phyloP scores from a whole-genome alignment of 2,113 vertebrate genomes.

The Erythrolamprus reginae region DNA sequence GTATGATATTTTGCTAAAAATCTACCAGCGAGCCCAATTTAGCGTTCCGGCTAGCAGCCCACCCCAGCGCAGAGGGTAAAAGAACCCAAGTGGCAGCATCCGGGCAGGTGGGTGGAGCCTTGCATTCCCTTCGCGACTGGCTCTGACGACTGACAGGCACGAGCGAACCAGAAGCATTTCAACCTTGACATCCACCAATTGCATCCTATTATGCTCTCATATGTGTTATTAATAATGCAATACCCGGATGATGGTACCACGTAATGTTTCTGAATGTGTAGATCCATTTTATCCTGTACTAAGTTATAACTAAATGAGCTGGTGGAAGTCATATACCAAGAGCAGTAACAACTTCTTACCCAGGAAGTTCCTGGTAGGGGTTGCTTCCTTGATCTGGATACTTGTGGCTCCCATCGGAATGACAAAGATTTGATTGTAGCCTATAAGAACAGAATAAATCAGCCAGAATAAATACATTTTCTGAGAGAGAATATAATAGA shows the following conservation, averaged over 20 bases:
- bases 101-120: too few relatives aligned
- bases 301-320: neutral
- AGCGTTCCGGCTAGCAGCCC: too few relatives aligned
- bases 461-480: constrained; percentile 11
- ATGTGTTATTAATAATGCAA: neutral
- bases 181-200: too few relatives aligned
- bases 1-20: neutral
- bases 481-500: neutral
- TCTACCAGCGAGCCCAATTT: too few relatives aligned
- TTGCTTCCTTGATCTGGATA: constrained; percentile 81
- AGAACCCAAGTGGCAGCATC: too few relatives aligned
- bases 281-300: neutral
- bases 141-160: too few relatives aligned
- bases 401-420: constrained; percentile 87
- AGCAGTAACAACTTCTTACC: constrained; percentile 67
- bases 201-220: neutral
- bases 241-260: neutral
- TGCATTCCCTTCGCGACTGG: too few relatives aligned
- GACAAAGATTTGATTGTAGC: constrained; percentile 92
- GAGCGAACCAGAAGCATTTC: too few relatives aligned
- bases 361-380: constrained; percentile 89
- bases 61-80: too few relatives aligned
- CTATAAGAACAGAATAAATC: constrained; percentile 54
- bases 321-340: neutral
- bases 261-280: neutral